Base-by-base conservation (phyloP, 2,888 invertebrate genomes). In the Lymantria monacha region DNA sequence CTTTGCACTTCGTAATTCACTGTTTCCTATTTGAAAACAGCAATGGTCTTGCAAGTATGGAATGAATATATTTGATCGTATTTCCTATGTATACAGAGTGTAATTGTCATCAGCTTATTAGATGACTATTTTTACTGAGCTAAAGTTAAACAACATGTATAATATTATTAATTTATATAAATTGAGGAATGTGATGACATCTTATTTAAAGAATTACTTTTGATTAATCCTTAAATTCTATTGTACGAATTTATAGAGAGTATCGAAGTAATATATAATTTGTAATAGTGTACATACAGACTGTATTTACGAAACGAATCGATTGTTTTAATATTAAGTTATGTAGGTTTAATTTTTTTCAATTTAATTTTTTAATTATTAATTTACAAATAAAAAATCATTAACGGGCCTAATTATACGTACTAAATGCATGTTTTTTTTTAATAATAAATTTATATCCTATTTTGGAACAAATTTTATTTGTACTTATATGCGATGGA, bases 221-320 rank as follows among this genome's bases (percentile, higher is more conserved):
- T 53, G 66, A 66, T 61, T 66, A 66, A 82, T 83, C 80, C 76
- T 76, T 72, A 71, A 79, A 71, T 83, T 83, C 80, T 72, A 42
- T 70, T 42, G 46, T 71, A 59, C 51, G 82, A 82, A 81, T 79
- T 81, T 55, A 69, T 72, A 76, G 76, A 7, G 12, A 30, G 22
- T 42, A 30, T 42, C 30, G 30, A 42, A 30, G 11, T 30, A 30
- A 30, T 42, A 3, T 42, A 9, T n/a, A 14, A 11, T 42, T 7
- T 42, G n/a, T n/a, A 41, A 41, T 41, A 7, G 13, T 41, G 41
- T 41, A 41, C 15, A 58, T 41, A 41, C 15, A 58, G 63, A 54
- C 58, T 65, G 63, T 70, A 48, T 48, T 65, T 55, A 66, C 64
- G 72, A 76, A 67, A 70, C 75, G 73, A 79, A 72, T 69, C 74